A percentile compares a stretch with the other conserved stretches of the same genome.
Conservation (phyloP, 2,113 vertebrate genomes). For the Megaleporinus macrocephalus region DNA sequence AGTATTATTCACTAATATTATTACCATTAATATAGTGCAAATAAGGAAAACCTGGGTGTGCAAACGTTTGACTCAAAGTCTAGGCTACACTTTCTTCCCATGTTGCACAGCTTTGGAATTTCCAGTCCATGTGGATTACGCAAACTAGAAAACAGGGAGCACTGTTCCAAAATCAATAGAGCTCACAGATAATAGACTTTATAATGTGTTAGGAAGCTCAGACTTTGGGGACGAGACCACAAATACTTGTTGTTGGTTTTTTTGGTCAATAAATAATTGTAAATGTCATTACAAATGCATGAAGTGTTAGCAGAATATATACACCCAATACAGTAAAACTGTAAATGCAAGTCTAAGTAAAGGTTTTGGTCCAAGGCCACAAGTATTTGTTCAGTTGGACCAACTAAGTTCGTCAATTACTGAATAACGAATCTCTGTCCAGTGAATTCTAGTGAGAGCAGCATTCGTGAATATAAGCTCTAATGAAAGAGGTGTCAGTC, state of each 20-base stretch:
- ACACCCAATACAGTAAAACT: too few species aligned
- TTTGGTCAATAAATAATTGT: neutral
- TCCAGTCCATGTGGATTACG: conserved; percentile 1
- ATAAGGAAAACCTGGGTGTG: too few species aligned
- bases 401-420: neutral
- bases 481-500: neutral
- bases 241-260: neutral
- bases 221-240: neutral
- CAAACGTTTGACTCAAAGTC: too few species aligned
- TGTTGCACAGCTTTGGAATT: conserved; percentile 22
- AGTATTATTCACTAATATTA: too few species aligned
- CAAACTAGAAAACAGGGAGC: neutral
- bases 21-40: too few species aligned
- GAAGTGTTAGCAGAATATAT: neutral
- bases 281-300: neutral
- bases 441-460: neutral
- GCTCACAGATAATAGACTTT: conserved; percentile 11
- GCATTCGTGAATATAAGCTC: neutral
- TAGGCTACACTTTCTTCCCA: neutral
- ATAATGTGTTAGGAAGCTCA: neutral
- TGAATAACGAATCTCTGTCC: neutral
- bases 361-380: too few species aligned
- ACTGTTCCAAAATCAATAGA: conserved; percentile 27
- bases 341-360: too few species aligned
- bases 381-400: neutral